Evolutionary conservation across 2,888 invertebrate species (phyloP), one percentile per base, ranked within the genome.

Genomic region (Priocnemis perturbator): DNA sequence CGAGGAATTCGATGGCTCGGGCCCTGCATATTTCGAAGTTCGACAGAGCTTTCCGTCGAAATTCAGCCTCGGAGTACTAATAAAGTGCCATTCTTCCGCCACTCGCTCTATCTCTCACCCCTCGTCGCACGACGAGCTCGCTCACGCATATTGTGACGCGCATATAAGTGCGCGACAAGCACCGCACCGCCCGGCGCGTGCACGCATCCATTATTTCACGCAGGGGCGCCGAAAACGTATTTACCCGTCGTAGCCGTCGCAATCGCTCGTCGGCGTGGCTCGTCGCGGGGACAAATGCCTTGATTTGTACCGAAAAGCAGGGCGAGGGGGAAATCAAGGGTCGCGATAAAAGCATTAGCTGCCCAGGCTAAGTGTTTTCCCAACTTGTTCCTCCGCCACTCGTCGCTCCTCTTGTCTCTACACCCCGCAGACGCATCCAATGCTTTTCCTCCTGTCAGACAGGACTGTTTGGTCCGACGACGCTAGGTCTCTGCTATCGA

Each of bases 271-370:
- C 47, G 47, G 4, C 47, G 17, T 47, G 50, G 77, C 76, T 57
- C 71, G 64, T 57, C 53, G 66, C 63, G 67, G 79, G 79, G 81
- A 86, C 85, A 85, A 86, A 86, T 83, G 85, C 81, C 83, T 86
- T 85, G 87, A 87, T 87, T 87, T 83, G 83, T 83, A 73, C 80
- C 75, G 82, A 82, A 78, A 77, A 70, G 78, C 79, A 74, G 65
- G 56, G 11, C 65, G 53, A 66, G 66, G 60, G 67, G 57, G 19
- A 79, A 82, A 82, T 82, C 82, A 83, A 82, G 77, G 82, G 80
- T 80, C 79, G 69, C 77, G 81, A 79, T 80, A 80, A 81, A 80
- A 80, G 80, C 80, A 81, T 80, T 81, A 80, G 81, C 77, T 67
- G 71, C 68, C 64, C 60, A 57, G 66, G 71, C 73, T 80, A 79